Base-by-base conservation (phyloP, 2,797 vertebrate genomes). In the Taeniopygia guttata region DNA sequence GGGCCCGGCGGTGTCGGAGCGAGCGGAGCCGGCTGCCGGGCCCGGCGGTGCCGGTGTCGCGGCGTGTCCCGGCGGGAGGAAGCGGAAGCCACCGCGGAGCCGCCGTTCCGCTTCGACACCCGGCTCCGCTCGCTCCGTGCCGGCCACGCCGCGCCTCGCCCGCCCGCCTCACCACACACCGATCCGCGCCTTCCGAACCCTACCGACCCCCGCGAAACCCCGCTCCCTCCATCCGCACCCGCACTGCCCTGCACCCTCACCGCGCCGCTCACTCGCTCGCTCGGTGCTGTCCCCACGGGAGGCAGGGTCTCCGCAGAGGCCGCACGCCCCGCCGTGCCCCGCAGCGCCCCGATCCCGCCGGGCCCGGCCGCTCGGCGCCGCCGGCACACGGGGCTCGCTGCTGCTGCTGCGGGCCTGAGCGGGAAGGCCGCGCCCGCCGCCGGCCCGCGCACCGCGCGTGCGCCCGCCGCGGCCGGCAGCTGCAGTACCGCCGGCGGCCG, bases 191-290 rank as follows among this genome's bases (percentile, higher is more conserved):
- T 34, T 16, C 8, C 16, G 20, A 40, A 3, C 20, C 23, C 11
- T 8, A 3, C 0, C 16, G 16, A 16, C 5, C 11, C 9, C 49
- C 22, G 13, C 29, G 4, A 13, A 34, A 5, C 10, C 10, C 22
- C 29, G 55, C 38, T 36, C 10, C 29, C 58, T n/a, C 58, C 48
- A 23, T 54, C 8, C 21, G 21, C 55, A 3, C 3, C 36, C 40
- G 48, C 25, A 11, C 9, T 14, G 5, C 62, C 49, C 11, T 9
- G n/a, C 42, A 14, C n/a, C n/a, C n/a, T n/a, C n/a, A n/a, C n/a
- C 59, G 6, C 17, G 13, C 49, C 3, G 56, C 76, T 79, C 38
- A 29, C 62, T 16, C 10, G 20, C 21, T n/a, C 55, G n/a, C 56
- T 58, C 34, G 56, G n/a, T n/a, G n/a, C n/a, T n/a, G n/a, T n/a